Evolutionary conservation across 2,113 vertebrate genomes (phyloP).

Genomic region (Eurystomus gularis): DNA sequence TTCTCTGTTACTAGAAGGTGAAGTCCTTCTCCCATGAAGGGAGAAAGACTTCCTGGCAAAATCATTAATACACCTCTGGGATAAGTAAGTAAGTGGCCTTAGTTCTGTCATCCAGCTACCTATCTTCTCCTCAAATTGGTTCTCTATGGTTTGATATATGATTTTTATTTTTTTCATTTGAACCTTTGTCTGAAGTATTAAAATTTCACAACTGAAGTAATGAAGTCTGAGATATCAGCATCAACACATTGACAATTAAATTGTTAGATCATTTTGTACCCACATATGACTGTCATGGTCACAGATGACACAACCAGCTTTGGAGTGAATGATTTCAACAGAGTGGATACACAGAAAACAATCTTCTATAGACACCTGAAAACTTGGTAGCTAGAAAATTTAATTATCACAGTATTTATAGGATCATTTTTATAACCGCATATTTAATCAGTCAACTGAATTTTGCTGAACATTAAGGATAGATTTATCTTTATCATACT

Average conservation of each 20-base stretch:
- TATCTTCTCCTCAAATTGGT: neutral
- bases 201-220: neutral
- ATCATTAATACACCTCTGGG: neutral
- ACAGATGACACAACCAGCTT: neutral
- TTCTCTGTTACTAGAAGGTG: neutral
- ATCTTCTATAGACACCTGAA: neutral
- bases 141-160: neutral
- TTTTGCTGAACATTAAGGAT: neutral
- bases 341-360: neutral
- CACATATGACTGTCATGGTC: neutral
- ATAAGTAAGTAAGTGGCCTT: neutral
- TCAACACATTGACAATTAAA: neutral
- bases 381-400: neutral
- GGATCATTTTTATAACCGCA: neutral
- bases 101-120: neutral
- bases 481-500: neutral
- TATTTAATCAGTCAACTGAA: neutral
- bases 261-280: neutral
- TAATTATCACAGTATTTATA: neutral
- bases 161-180: neutral
- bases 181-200: neutral
- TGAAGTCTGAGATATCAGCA: neutral
- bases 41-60: neutral
- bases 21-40: neutral
- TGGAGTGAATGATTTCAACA: neutral